phyloP scores from a whole-genome alignment of 92 coral and sea anemone species.

The Isaurus tuberculatus region DNA sequence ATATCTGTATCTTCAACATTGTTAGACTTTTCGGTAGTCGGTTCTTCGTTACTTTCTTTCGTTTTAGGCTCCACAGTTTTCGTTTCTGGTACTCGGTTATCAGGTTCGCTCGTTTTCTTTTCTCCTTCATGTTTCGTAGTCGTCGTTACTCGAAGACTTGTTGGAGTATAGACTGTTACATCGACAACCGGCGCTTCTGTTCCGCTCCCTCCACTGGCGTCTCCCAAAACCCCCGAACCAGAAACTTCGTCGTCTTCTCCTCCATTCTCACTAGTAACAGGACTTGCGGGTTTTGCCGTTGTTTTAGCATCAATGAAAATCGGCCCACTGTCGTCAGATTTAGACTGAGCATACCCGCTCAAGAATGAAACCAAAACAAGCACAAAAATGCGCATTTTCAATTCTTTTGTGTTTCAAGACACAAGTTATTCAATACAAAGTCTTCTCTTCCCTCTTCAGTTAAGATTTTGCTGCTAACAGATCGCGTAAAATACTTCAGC shows the following conservation, averaged over 20 bases:
- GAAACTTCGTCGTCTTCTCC: slow-evolving; percentile 66
- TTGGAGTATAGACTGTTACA: slow-evolving; percentile 15
- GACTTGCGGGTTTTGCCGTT: slow-evolving; percentile 35
- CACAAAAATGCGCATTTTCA: slow-evolving; percentile 59
- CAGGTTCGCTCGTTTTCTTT: not conserved
- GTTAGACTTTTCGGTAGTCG: slow-evolving; percentile 24
- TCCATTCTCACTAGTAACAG: slow-evolving; percentile 22
- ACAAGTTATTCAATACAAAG: not conserved
- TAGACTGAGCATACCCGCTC: slow-evolving; percentile 57
- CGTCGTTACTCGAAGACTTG: not conserved
- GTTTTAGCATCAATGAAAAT: slow-evolving; percentile 64
- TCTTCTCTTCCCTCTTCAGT: not conserved
- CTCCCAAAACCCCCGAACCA: slow-evolving; percentile 60
- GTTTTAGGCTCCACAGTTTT: not conserved
- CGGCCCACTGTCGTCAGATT: slow-evolving; percentile 46
- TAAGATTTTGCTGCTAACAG: not conserved
- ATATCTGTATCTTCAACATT: not conserved
- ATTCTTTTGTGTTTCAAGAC: not conserved
- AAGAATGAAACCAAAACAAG: slow-evolving; percentile 58
- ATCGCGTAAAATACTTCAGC: not conserved
- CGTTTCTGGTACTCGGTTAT: slow-evolving; percentile 6
- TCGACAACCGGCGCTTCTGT: slow-evolving; percentile 29
- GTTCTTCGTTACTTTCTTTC: not conserved
- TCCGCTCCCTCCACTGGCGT: slow-evolving; percentile 69
- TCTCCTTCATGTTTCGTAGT: not conserved